Conservation (phyloP, 2,113 vertebrate species). For the Pan troglodytes region NHGRI_mPanTro3-v2.1_pri NC_072404.2:106664001-106664500, state of each 20-base stretch:
- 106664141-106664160: background rate
- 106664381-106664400: constrained; percentile 36
- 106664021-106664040: background rate
- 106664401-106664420: background rate
- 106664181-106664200: background rate
- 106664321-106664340: background rate
- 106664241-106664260: background rate
- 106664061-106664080: background rate
- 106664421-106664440: background rate
- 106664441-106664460: background rate
- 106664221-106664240: background rate
- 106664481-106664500: background rate
- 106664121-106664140: background rate
- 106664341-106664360: background rate
- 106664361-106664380: constrained; percentile 23
- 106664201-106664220: background rate
- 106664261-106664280: background rate
- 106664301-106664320: background rate
- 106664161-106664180: background rate
- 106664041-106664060: background rate
- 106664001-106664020: background rate
- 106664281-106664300: background rate
- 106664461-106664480: constrained; percentile 23
- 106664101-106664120: background rate
- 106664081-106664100: background rate